Conservation (phyloP, 2,797 vertebrate species). For the Gobio occitaniae region DNA sequence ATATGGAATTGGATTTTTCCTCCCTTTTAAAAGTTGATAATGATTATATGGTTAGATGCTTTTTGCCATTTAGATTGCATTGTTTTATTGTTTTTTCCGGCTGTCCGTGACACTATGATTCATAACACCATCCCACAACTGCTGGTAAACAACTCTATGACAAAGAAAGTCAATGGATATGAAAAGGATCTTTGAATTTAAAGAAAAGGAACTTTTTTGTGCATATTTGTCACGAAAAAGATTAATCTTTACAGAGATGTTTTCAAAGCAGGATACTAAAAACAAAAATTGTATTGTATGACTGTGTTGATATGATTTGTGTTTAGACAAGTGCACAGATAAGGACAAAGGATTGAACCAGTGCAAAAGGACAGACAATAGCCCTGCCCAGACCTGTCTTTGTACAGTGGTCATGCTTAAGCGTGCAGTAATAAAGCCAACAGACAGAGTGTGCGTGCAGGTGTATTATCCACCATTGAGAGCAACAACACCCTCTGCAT, state of each 20-base stretch:
- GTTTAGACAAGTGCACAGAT: slow-evolving; percentile 30
- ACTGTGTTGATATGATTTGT: slow-evolving; percentile 41
- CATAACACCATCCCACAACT: background rate
- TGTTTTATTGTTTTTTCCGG: background rate
- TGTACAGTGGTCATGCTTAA: slow-evolving; percentile 40
- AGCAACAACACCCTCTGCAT: slow-evolving; percentile 26
- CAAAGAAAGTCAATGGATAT: background rate
- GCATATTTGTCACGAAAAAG: slow-evolving; percentile 23
- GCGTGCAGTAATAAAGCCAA: slow-evolving; percentile 40
- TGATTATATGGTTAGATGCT: background rate
- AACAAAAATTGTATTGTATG: slow-evolving; percentile 25
- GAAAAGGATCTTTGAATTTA: slow-evolving; percentile 7
- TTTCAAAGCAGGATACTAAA: slow-evolving; percentile 41
- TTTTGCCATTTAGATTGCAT: background rate
- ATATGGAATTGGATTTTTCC: background rate
- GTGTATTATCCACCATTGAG: slow-evolving; percentile 29
- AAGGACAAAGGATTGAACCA: slow-evolving; percentile 51
- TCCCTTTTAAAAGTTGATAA: background rate
- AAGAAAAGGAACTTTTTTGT: slow-evolving; percentile 8
- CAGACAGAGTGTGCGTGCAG: slow-evolving; percentile 45
- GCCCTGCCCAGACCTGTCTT: slow-evolving; percentile 57
- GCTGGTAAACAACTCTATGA: slow-evolving; percentile 7
- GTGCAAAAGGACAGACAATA: slow-evolving; percentile 39
- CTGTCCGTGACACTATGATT: background rate
- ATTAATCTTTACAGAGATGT: background rate